Evolutionary conservation across 2,113 vertebrate genomes (phyloP).

Genomic region (Ceyx margarethae): DNA sequence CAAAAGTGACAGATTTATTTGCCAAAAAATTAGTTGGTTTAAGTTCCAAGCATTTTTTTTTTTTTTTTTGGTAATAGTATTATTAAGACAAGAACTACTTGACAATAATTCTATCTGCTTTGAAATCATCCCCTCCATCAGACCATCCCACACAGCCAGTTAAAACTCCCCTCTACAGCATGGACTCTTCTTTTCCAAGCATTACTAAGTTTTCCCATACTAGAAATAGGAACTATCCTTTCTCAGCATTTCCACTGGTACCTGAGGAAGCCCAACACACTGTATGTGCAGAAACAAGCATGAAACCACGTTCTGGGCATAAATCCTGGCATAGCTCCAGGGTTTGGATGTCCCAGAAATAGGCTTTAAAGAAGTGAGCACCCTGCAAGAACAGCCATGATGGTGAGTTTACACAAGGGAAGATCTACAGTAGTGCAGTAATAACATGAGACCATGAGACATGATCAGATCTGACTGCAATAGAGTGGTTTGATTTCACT

Average conservation of each 20-base stretch:
- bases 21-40: neutral
- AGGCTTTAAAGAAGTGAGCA: neutral
- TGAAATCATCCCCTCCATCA: neutral
- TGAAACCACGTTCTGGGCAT: neutral
- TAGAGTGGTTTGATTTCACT: neutral
- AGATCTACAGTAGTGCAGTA: neutral
- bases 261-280: neutral
- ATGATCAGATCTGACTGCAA: neutral
- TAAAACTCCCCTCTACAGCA: neutral
- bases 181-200: neutral
- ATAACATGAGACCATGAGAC: neutral
- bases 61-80: neutral
- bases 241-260: neutral
- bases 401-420: neutral
- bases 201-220: neutral
- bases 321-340: neutral
- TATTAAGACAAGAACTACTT: neutral
- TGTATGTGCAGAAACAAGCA: neutral
- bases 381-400: neutral
- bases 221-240: neutral
- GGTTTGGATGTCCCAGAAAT: neutral
- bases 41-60: neutral
- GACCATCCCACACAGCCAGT: fast-evolving
- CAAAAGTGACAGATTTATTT: neutral
- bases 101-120: neutral